These are phyloP conservation scores for Pitangus sulphuratus DNA, from an alignment of 2,797 vertebrate genomes.

Conservation along the genomic window DNA sequence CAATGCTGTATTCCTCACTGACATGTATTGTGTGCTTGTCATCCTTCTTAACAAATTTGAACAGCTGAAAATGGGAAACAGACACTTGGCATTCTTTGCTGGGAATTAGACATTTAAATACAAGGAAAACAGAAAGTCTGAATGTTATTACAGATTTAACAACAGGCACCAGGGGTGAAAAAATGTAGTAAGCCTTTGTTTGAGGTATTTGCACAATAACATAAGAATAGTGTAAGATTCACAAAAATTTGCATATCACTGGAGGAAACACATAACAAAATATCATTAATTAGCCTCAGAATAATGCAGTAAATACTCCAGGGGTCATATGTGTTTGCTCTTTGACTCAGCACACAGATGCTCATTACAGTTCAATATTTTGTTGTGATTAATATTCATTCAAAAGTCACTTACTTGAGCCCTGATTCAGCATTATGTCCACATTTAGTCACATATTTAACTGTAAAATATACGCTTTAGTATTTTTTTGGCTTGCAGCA, in stretches of 20 bases:
- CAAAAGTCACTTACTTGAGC: background rate
- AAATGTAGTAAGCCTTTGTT: background rate
- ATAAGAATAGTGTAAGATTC: background rate
- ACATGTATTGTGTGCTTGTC: background rate
- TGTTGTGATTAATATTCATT: background rate
- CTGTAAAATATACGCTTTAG: background rate
- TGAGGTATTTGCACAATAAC: background rate
- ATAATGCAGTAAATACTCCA: background rate
- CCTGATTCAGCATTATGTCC: background rate
- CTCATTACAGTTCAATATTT: background rate
- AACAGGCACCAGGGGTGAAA: background rate
- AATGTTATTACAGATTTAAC: background rate
- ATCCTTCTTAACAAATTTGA: fast-evolving
- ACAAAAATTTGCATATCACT: background rate
- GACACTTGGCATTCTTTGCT: background rate
- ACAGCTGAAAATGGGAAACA: background rate
- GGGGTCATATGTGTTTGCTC: background rate
- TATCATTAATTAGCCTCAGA: background rate
- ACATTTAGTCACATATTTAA: background rate
- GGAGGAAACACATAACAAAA: background rate
- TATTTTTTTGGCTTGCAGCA: background rate
- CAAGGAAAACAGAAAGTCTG: background rate
- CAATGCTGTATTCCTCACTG: background rate
- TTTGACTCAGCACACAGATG: background rate
- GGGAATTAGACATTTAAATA: background rate